Base-by-base conservation (phyloP, 1,140 invertebrate species). In the Hesperophylax magnus region DNA sequence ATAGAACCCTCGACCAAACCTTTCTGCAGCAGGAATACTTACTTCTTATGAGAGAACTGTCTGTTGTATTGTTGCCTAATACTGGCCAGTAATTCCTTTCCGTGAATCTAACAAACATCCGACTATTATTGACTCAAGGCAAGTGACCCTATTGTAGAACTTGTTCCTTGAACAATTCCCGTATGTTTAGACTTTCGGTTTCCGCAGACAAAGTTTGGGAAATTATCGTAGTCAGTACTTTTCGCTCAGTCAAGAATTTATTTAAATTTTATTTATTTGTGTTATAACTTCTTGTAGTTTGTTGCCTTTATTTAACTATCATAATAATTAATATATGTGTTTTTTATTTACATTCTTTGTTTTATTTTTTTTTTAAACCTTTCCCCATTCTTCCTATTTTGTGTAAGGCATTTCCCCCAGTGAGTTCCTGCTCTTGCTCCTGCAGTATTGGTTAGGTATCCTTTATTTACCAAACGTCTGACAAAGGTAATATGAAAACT, bases 181-280 rank as follows among this genome's bases (percentile, higher is more conserved):
- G 14, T 58, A 58, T 75, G 31, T 60, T n/a, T 76, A 78, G 39
- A 65, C 9, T 58, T 78, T 78, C 58, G 7, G n/a, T 78, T 78
- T 78, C 63, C 47, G 52, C 65, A 61, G 77, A 18, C 53, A 17
- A 79, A 61, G 18, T 39, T 63, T 78, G 52, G 58, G 52, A 63
- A 60, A 80, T 56, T 20, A 74, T 58, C 56, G 31, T 81, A 81
- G 80, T 67, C 60, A 78, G 58, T 77, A 72, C 52, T 76, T 79
- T 79, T 79, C 80, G 78, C 78, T 79, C 77, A 79, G 82, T 81
- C 82, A 79, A 78, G 69, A 72, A 83, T 76, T 58, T 71, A 69
- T 81, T 83, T 76, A 74, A 81, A 79, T 81, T 84, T 82, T 77
- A 84, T 84, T 84, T 84, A 84, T 84, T 83, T 84, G 78, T 84